Conservation (phyloP, 1,140 invertebrate species). For the Hylaeus anthracinus region DNA sequence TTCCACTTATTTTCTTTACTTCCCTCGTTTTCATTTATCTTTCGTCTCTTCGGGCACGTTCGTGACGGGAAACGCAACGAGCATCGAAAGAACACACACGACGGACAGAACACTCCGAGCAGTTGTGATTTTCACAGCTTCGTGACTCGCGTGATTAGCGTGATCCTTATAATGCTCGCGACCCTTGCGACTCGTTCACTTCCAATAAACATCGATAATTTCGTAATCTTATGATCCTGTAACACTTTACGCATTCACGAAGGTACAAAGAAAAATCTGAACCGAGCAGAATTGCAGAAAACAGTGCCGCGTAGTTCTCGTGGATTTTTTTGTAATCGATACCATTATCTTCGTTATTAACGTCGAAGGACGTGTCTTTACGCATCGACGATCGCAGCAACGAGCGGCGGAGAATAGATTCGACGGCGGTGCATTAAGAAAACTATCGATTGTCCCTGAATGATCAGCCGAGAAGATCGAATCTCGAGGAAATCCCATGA, state of each 20-base stretch:
- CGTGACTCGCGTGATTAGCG: too few species aligned
- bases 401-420: constrained; percentile 39
- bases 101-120: background rate
- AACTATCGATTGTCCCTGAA: constrained; percentile 65
- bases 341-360: constrained; percentile 47
- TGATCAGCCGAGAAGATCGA: constrained; percentile 51
- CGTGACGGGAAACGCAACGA: constrained; percentile 31
- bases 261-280: background rate
- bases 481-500: constrained; percentile 53
- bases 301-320: constrained; percentile 36
- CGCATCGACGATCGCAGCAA: constrained; percentile 54
- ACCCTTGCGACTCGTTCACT: too few species aligned
- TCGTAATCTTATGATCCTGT: too few species aligned
- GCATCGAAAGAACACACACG: constrained; percentile 19
- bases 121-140: too few species aligned
- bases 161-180: too few species aligned
- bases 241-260: too few species aligned
- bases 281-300: constrained; percentile 8
- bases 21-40: constrained; percentile 24
- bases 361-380: constrained; percentile 62
- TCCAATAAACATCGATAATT: too few species aligned
- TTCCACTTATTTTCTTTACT: constrained; percentile 25
- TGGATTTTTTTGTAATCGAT: constrained; percentile 30
- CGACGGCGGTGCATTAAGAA: constrained; percentile 21
- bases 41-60: background rate